Conservation (phyloP, 2,888 invertebrate species). For the Ditylenchus weischeri region DNA sequence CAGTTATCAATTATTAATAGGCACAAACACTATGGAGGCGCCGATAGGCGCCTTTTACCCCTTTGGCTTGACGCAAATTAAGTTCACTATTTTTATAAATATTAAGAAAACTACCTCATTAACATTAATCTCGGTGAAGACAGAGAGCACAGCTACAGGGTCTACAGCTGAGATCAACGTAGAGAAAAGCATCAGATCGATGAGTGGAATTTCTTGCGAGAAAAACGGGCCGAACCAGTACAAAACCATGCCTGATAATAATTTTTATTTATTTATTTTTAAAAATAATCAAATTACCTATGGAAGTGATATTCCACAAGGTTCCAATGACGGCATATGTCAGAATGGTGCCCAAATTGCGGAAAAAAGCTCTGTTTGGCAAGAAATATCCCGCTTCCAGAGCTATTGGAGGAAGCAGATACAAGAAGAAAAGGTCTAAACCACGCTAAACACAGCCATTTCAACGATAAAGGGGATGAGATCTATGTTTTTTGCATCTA, state of each 20-base stretch:
- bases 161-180: conserved; percentile 53
- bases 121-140: conserved; percentile 44
- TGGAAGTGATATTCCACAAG: conserved; percentile 79
- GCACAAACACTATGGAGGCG: too few relatives aligned
- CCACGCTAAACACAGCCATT: background rate
- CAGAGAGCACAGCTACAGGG: conserved; percentile 50
- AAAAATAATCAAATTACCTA: conserved; percentile 50
- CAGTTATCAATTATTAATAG: too few relatives aligned
- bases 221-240: conserved; percentile 27
- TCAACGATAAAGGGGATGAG: background rate
- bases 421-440: conserved; percentile 87
- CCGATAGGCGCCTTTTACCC: too few relatives aligned
- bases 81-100: too few relatives aligned
- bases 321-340: conserved; percentile 87
- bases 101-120: conserved; percentile 22
- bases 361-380: conserved; percentile 91
- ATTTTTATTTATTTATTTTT: conserved; percentile 7
- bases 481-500: background rate
- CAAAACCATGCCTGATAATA: conserved; percentile 21
- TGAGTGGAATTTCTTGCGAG: conserved; percentile 23
- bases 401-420: conserved; percentile 94
- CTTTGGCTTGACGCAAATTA: too few relatives aligned
- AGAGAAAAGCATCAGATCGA: conserved; percentile 39
- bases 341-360: conserved; percentile 89
- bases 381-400: conserved; percentile 96